These are phyloP conservation scores for Lipophrys pholis DNA, from an alignment of 2,113 vertebrate species.

Conservation along the genomic window DNA sequence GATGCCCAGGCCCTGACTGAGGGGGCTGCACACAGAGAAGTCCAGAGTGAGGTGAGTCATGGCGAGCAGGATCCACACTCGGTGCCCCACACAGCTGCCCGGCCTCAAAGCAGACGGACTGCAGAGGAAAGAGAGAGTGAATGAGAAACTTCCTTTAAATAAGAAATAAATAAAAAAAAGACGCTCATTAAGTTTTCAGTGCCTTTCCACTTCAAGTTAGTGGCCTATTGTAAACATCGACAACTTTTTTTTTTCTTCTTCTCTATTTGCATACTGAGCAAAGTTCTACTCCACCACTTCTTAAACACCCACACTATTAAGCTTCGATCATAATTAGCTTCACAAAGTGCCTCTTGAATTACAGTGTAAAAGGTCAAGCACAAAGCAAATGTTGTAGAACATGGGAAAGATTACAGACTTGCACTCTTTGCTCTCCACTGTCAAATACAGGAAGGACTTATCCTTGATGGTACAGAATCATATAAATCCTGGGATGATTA, in stretches of 20 bases:
- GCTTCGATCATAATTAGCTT: constrained; percentile 62
- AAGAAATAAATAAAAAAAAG: constrained; percentile 29
- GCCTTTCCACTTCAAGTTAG: neutral
- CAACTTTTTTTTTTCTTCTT: constrained; percentile 47
- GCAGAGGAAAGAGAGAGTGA: constrained; percentile 55
- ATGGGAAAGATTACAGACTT: constrained; percentile 38
- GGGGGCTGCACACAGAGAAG: constrained; percentile 82
- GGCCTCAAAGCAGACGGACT: constrained; percentile 80
- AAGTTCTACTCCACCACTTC: constrained; percentile 51
- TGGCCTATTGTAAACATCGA: constrained; percentile 20
- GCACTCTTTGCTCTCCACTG: constrained; percentile 26
- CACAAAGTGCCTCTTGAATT: constrained; percentile 32
- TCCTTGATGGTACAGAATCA: constrained; percentile 62
- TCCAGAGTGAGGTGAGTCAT: constrained; percentile 86
- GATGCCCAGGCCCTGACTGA: constrained; percentile 74
- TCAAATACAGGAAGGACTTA: constrained; percentile 26
- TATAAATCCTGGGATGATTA: constrained; percentile 62
- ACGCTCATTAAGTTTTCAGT: neutral
- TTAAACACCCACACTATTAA: constrained; percentile 54
- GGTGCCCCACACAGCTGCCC: constrained; percentile 78
- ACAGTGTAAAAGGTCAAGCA: constrained; percentile 56
- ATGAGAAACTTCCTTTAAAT: constrained; percentile 36
- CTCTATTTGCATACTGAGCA: constrained; percentile 30
- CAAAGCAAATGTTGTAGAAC: constrained; percentile 54
- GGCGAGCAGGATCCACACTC: constrained; percentile 85